phyloP scores from a whole-genome alignment of 2,888 invertebrate genomes.

The Nephrotoma flavescens region DNA sequence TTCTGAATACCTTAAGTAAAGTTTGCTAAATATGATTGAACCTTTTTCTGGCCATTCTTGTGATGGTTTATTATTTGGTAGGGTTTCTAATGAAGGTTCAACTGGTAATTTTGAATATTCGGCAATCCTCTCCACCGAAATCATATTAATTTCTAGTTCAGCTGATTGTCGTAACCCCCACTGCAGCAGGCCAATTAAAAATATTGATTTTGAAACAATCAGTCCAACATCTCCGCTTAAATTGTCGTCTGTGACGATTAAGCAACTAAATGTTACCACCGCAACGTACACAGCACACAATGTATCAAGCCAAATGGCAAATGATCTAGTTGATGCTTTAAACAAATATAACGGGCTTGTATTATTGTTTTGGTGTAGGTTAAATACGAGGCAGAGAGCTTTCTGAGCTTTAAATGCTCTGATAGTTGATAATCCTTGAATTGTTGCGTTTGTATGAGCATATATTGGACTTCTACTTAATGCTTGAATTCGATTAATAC shows the following conservation, averaged over 20 bases:
- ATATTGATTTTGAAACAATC: conserved; percentile 56
- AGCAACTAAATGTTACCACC: conserved; percentile 71
- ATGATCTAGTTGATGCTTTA: conserved; percentile 77
- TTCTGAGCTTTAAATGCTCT: conserved; percentile 52
- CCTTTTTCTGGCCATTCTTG: conserved; percentile 55
- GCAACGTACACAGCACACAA: conserved; percentile 76
- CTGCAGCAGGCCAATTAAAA: conserved; percentile 57
- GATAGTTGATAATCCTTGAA: conserved; percentile 64
- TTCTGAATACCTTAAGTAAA: conserved; percentile 53
- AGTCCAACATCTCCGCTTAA: conserved; percentile 52
- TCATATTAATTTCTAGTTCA: conserved; percentile 69
- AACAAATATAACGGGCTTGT: conserved; percentile 67
- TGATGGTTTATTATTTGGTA: conserved; percentile 28
- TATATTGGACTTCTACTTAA: conserved; percentile 58
- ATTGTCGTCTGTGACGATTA: conserved; percentile 31
- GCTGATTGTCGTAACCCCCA: conserved; percentile 81
- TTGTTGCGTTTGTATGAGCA: conserved; percentile 55
- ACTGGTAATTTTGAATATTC: conserved; percentile 61
- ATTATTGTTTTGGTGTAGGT: conserved; percentile 47
- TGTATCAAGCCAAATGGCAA: conserved; percentile 83
- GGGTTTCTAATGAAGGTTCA: conserved; percentile 40
- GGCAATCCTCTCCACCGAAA: conserved; percentile 66
- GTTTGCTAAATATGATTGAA: conserved; percentile 46
- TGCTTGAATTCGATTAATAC: conserved; percentile 34
- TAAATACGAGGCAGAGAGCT: conserved; percentile 45